phyloP scores from a whole-genome alignment of 1,140 invertebrate genomes.

The Aphelenchoides avenae region DNA sequence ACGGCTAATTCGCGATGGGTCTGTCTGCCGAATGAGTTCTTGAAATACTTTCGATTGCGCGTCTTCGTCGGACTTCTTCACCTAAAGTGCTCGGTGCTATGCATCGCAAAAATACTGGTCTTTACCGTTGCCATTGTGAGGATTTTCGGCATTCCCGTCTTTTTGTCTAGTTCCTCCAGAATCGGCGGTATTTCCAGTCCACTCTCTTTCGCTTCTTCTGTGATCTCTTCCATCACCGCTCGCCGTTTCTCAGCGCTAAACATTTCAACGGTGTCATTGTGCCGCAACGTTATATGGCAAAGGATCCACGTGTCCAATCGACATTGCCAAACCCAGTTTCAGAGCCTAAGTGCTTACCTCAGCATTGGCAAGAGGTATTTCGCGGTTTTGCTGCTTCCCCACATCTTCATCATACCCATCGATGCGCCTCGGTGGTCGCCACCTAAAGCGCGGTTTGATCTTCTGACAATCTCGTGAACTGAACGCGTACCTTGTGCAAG shows the following conservation, averaged over 20 bases:
- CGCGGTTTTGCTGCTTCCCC: slow-evolving; percentile 51
- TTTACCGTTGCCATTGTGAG: slow-evolving; percentile 31
- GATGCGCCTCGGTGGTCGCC: slow-evolving; percentile 54
- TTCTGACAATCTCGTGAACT: slow-evolving; percentile 17
- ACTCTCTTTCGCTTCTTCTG: slow-evolving; percentile 57
- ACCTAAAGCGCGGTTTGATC: slow-evolving; percentile 32
- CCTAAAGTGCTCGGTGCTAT: too few species aligned
- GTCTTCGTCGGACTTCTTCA: slow-evolving; percentile 31
- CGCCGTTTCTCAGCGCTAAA: slow-evolving; percentile 50
- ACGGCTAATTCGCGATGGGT: slow-evolving; percentile 21
- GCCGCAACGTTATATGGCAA: not conserved
- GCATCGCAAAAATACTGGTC: not conserved
- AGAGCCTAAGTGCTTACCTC: slow-evolving; percentile 15
- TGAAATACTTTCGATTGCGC: slow-evolving; percentile 35
- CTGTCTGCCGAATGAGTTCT: slow-evolving; percentile 36
- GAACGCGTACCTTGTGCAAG: slow-evolving; percentile 44
- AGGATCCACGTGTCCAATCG: not conserved
- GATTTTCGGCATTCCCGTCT: slow-evolving; percentile 55
- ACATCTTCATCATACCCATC: slow-evolving; percentile 58
- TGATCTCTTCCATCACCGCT: slow-evolving; percentile 54
- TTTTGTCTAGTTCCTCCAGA: slow-evolving; percentile 53
- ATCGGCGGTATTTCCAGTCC: slow-evolving; percentile 57
- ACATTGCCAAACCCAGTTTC: slow-evolving; percentile 30
- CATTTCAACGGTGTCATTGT: slow-evolving; percentile 9
- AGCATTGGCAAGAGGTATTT: slow-evolving; percentile 53